Conservation (phyloP, 2,113 vertebrate genomes). For the Columbina picui region DNA sequence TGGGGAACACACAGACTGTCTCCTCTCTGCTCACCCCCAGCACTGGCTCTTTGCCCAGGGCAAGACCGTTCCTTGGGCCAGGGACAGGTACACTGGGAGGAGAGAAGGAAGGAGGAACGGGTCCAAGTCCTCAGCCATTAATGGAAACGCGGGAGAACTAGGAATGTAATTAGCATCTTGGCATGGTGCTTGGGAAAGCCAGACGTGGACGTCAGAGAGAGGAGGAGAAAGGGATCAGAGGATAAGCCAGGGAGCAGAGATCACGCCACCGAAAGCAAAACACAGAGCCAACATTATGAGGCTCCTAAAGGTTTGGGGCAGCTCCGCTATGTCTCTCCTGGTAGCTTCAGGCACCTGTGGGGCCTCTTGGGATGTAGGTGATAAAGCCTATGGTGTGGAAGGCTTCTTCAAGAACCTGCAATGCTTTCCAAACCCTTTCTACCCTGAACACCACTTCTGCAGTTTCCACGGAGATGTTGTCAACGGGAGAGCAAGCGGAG, state of each 20-base stretch:
- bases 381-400: neutral
- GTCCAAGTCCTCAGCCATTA: slow-evolving; percentile 31
- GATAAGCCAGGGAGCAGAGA: slow-evolving; percentile 17
- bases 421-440: neutral
- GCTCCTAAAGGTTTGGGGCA: neutral
- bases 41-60: neutral
- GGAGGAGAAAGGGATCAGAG: slow-evolving; percentile 33
- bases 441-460: neutral
- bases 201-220: neutral
- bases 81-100: neutral
- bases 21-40: neutral
- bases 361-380: neutral
- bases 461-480: neutral
- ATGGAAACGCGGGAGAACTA: neutral
- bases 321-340: neutral
- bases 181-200: slow-evolving; percentile 45
- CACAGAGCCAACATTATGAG: neutral
- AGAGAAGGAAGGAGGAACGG: neutral
- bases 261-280: slow-evolving; percentile 36
- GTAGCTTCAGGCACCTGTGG: neutral
- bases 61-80: neutral
- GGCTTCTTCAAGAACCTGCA: neutral
- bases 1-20: neutral
- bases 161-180: slow-evolving; percentile 32
- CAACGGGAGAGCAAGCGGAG: fast-evolving